Base-by-base conservation (phyloP, 2,888 invertebrate species). In the Rhynchonema sp. region DNA sequence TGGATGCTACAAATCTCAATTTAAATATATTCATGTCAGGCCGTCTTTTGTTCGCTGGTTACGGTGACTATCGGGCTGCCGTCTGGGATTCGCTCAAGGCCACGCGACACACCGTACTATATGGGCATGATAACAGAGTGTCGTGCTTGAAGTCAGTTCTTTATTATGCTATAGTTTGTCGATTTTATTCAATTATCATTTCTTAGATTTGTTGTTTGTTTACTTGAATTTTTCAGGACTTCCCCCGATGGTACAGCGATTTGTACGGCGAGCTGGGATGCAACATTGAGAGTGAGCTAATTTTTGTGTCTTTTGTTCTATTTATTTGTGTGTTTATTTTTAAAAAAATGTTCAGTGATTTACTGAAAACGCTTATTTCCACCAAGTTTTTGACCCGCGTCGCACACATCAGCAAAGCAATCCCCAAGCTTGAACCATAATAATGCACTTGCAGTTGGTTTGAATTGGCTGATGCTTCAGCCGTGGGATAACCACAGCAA, bases 21-120 rank as follows among this genome's bases (percentile, higher is more conserved):
- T 17, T 23, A 6, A 17, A 17, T 38, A 17, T 38, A 13, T 38
- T 38, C 17, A 13, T 38, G 9, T 25, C 27, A 84, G 86, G 89
- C 27, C 85, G 98, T 25, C 79, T 98, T 64, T 78, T 98, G 68
- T 96, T 98, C 79, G 92, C 94, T 67, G 98, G 94, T 61, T 96
- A 98, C 79, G 89, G 91, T 75, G 98, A 98, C 78, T 92, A 96
- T 77, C 94, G 92, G 46, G 89, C 96, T 59, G 90, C 92, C 77
- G 86, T 92, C 46, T 98, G 98, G 98, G 98, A 98, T 78, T 89
- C 91, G 46, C 79, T 98, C 64, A 96, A 96, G 74, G 89, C 88
- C 82, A 68, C 81, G 94, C 54, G 71, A 23, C 67, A 70, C 73
- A 63, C 65, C 6, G 68, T 70, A 9, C 63, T 71, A 23, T 71